Evolutionary conservation across 2,797 vertebrate species (phyloP), one percentile per base, ranked within the genome.

Genomic region (Danio aesculapii): DNA sequence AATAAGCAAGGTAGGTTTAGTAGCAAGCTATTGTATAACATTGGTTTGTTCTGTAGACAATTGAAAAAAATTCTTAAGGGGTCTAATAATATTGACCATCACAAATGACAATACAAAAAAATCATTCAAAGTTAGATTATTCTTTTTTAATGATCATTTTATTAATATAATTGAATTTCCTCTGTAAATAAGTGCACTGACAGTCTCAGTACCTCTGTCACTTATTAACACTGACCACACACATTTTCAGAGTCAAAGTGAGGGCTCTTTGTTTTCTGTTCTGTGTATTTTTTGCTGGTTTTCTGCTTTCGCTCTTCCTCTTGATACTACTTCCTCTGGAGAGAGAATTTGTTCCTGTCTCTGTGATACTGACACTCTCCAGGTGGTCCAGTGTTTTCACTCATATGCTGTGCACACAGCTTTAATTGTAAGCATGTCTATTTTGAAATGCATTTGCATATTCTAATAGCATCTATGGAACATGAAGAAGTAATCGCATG

Each of bases 271-370:
- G 69, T 64, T 53, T 73, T 72, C 59, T 47, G 68, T 72, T 44
- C 57, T 39, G 43, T 4, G 2, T 59, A 9, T 30, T 81, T 63
- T 50, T 67, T 46, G 70, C 17, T 73, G 41, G 41, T 61, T 62
- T 50, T 73, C 59, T 78, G 75, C 58, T 76, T 74, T 68, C 70
- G 66, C 81, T 66, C 71, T 80, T 74, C 64, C 55, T 81, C 64
- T 76, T 55, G 8, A 66, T 62, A 49, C 41, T 72, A 64, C 74
- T 81, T 84, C 74, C 53, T 62, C 43, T 30, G 30, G 14, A 5
- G n/a, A 79, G 21, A 64, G 10, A 57, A 41, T 49, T 58, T 55
- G 72, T 72, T 61, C 14, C 14, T 6, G 55, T 81, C 14, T 41
- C 30, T 39, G 59, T 79, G 71, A 76, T 69, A 16, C 46, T 78